These are phyloP conservation scores for Folsomia manolachei DNA, from an alignment of 2,888 invertebrate genomes.

Conservation along the genomic window DNA sequence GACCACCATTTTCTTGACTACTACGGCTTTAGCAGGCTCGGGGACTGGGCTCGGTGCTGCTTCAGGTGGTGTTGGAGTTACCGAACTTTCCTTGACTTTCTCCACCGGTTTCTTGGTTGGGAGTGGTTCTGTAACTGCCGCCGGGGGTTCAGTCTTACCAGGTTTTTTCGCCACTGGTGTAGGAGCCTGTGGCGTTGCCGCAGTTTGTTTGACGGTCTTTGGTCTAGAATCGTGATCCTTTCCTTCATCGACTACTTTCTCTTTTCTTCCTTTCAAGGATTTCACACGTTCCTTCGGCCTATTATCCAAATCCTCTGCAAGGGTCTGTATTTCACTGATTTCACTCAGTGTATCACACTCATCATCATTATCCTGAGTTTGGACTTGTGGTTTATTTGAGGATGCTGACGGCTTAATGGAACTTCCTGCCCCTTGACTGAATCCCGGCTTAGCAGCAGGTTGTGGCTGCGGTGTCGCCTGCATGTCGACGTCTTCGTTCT, in stretches of 20 bases:
- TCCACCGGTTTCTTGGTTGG: no score
- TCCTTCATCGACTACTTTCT: background rate
- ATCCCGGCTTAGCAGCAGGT: background rate
- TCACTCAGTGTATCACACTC: slow-evolving; percentile 48
- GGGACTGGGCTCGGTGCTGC: no score
- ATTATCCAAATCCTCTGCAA: slow-evolving; percentile 43
- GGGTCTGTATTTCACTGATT: slow-evolving; percentile 48
- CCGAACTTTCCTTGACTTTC: background rate
- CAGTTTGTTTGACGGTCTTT: background rate
- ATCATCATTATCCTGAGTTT: slow-evolving; percentile 35
- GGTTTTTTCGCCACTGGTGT: background rate
- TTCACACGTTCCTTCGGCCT: slow-evolving; percentile 13
- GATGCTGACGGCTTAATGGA: background rate
- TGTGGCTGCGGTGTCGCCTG: background rate
- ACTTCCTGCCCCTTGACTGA: background rate
- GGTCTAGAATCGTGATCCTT: background rate
- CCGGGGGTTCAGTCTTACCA: background rate
- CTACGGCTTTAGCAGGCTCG: no score
- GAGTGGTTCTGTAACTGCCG: background rate
- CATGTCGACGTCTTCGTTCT: slow-evolving; percentile 22
- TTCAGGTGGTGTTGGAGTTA: background rate
- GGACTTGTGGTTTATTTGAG: background rate
- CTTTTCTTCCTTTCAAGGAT: background rate
- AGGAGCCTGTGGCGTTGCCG: background rate
- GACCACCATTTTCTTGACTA: slow-evolving; percentile 17